These are phyloP conservation scores for Rhingia rostrata DNA, from an alignment of 2,888 invertebrate genomes.

Conservation along the genomic window DNA sequence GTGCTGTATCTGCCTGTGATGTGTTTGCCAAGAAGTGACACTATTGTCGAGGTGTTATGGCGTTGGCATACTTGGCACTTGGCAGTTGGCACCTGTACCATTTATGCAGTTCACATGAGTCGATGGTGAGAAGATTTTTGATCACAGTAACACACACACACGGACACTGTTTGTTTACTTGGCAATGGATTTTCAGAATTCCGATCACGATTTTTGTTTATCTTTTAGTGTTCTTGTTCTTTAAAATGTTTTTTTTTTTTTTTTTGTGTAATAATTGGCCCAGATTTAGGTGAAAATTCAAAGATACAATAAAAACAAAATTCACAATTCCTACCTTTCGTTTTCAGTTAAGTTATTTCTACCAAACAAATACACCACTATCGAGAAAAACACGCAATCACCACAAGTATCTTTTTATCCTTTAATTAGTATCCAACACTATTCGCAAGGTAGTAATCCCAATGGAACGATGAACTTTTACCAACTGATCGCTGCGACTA, in stretches of 20 bases:
- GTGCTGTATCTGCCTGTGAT: constrained; percentile 30
- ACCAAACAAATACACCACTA: constrained; percentile 26
- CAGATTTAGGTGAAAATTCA: not conserved
- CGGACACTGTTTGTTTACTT: constrained; percentile 39
- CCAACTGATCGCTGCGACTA: constrained; percentile 82
- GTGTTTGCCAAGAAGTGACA: constrained; percentile 64
- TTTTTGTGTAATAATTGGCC: constrained; percentile 35
- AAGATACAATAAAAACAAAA: constrained; percentile 20
- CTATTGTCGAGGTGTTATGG: constrained; percentile 67
- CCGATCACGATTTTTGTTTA: constrained; percentile 57
- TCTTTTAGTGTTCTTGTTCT: not conserved
- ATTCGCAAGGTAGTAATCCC: constrained; percentile 75
- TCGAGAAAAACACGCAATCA: constrained; percentile 32
- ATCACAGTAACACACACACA: constrained; percentile 38
- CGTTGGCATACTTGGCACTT: constrained; percentile 63
- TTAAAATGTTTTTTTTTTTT: constrained; percentile 19
- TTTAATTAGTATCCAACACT: constrained; percentile 41
- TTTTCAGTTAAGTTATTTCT: constrained; percentile 32
- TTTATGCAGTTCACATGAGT: constrained; percentile 39
- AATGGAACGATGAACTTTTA: constrained; percentile 82
- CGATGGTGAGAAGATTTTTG: constrained; percentile 40
- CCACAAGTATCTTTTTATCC: constrained; percentile 41
- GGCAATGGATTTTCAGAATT: constrained; percentile 40
- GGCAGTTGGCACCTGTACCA: constrained; percentile 48
- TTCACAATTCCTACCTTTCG: constrained; percentile 68